phyloP scores from a whole-genome alignment of 2,113 vertebrate species.

The Mohoua ochrocephala region DNA sequence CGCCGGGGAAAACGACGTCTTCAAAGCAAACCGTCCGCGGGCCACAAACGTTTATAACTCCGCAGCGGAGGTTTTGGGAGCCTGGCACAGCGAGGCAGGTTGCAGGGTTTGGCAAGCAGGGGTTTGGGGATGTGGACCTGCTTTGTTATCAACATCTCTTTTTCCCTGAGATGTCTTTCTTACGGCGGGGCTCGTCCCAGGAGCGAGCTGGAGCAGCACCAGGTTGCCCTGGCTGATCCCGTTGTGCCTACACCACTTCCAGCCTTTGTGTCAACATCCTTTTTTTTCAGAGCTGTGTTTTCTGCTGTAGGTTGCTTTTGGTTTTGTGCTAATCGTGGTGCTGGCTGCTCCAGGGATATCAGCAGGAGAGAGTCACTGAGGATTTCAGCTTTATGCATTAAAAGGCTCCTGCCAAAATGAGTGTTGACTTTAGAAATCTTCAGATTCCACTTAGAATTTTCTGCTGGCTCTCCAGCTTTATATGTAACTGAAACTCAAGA shows the following conservation, averaged over 20 bases:
- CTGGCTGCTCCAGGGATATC: not conserved
- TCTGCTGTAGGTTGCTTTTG: not conserved
- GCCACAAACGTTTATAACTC: not conserved
- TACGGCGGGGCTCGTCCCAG: not conserved
- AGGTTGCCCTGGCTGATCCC: not conserved
- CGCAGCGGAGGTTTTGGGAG: not conserved
- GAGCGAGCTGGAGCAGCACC: not conserved
- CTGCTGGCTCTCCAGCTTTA: constrained; percentile 22
- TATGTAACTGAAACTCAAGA: constrained; percentile 20
- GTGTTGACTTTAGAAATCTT: constrained; percentile 61
- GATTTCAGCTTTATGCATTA: constrained; percentile 30
- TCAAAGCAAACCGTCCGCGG: not conserved
- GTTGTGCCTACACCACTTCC: not conserved
- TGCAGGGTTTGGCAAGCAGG: not conserved
- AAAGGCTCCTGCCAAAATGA: constrained; percentile 10
- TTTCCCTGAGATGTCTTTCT: constrained; percentile 8
- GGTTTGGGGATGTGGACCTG: not conserved
- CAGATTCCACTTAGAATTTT: constrained; percentile 50
- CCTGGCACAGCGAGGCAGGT: not conserved
- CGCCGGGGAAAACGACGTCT: not conserved
- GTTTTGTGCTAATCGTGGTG: not conserved
- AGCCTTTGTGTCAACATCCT: not conserved
- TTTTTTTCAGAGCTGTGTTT: not conserved
- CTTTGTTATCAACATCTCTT: constrained; percentile 7
- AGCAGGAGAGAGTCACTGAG: constrained; percentile 2